Percentiles rank a stretch among this genome's conserved stretches.
These are phyloP conservation scores for Grammomys surdaster DNA, from an alignment of 2,113 vertebrate species.

Conservation along the genomic window DNA sequence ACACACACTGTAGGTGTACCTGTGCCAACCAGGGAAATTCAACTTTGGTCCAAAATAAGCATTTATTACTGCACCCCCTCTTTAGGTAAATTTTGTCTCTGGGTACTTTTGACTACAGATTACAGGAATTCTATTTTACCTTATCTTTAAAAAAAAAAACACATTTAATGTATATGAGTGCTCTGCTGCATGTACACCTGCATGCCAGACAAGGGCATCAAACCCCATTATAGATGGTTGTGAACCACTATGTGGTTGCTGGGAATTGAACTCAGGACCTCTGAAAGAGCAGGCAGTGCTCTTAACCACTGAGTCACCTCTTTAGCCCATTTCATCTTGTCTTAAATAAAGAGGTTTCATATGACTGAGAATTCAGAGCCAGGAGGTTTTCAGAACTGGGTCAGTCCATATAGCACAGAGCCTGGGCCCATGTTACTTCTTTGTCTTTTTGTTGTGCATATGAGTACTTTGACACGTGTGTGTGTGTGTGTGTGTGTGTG, in stretches of 20 bases:
- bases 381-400: not conserved
- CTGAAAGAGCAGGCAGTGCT: too few species aligned
- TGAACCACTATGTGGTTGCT: too few species aligned
- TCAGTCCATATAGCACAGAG: not conserved
- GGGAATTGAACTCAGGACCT: too few species aligned
- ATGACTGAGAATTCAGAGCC: not conserved
- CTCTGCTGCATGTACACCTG: too few species aligned
- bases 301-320: too few species aligned
- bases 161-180: too few species aligned
- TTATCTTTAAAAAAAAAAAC: not conserved
- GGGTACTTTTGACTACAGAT: not conserved
- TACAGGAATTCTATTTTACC: not conserved
- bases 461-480: not conserved
- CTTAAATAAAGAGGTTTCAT: not conserved
- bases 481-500: not conserved
- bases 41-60: not conserved
- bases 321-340: not conserved
- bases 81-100: conserved; percentile 7
- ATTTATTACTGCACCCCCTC: not conserved
- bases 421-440: not conserved
- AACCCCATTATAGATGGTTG: too few species aligned
- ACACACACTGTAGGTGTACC: not conserved
- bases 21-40: not conserved
- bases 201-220: too few species aligned
- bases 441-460: not conserved